Conservation (phyloP, 2,888 invertebrate species). For the Cryptocheilus praepositus region DNA sequence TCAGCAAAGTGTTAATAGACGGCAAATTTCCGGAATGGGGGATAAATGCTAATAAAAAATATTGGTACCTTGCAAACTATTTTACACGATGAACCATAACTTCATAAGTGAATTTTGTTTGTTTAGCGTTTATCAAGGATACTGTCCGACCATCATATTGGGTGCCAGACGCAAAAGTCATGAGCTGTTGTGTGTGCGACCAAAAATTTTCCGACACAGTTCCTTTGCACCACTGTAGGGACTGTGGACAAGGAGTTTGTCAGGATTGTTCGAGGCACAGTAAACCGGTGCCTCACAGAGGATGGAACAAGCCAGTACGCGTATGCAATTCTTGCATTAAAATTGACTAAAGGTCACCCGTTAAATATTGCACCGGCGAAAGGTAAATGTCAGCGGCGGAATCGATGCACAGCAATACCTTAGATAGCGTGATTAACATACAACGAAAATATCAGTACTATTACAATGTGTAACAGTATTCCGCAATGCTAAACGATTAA, state of each 20-base stretch:
- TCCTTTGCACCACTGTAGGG: slow-evolving; percentile 77
- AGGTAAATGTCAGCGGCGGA: too few species aligned
- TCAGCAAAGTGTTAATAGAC: too few species aligned
- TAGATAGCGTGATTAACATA: too few species aligned
- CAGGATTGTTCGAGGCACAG: slow-evolving; percentile 82
- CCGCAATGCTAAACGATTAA: too few species aligned
- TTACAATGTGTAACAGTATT: too few species aligned
- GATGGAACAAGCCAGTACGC: slow-evolving; percentile 83
- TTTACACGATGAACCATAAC: too few species aligned
- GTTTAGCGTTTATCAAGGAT: slow-evolving; percentile 82
- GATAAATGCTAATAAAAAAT: not conserved
- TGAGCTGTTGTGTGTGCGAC: slow-evolving; percentile 81
- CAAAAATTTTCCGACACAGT: slow-evolving; percentile 75
- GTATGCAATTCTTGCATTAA: slow-evolving; percentile 84
- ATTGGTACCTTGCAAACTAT: not conserved
- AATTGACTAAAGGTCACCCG: slow-evolving; percentile 52
- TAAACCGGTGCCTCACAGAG: slow-evolving; percentile 83
- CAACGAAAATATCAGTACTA: too few species aligned
- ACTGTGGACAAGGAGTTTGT: slow-evolving; percentile 88
- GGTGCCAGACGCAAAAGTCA: slow-evolving; percentile 85
- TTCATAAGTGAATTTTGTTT: slow-evolving; percentile 4
- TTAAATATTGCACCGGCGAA: not conserved
- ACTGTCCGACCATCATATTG: slow-evolving; percentile 86
- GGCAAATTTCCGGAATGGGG: too few species aligned
- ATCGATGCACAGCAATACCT: too few species aligned